These are phyloP conservation scores for Paramormyrops hopkinsi DNA, from an alignment of 2,797 vertebrate genomes.

Conservation along the genomic window DNA sequence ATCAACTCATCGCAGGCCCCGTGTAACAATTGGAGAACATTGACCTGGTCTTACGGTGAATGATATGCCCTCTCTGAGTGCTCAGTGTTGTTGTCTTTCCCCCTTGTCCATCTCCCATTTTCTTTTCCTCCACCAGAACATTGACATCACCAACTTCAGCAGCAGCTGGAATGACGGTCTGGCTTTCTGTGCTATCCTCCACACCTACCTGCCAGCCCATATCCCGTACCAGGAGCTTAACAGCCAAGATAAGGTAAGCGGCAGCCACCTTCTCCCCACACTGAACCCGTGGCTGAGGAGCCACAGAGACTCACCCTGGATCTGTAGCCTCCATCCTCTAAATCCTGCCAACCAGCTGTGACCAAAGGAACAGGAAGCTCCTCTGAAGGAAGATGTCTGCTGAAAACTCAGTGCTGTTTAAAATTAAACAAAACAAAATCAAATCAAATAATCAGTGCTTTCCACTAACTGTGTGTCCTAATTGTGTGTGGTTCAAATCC, in stretches of 20 bases:
- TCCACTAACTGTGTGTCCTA: not conserved
- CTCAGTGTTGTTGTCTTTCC: not conserved
- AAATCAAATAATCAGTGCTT: not conserved
- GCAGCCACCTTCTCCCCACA: not conserved
- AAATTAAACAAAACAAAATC: not conserved
- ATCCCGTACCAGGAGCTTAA: conserved; percentile 69
- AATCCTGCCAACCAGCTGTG: not conserved
- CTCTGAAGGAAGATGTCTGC: not conserved
- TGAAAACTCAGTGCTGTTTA: not conserved
- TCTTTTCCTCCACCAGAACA: conserved; percentile 67
- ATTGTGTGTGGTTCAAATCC: not conserved
- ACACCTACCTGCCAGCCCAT: conserved; percentile 93
- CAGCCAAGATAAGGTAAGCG: conserved; percentile 84
- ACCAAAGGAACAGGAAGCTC: not conserved
- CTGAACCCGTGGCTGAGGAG: not conserved
- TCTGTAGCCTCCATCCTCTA: not conserved
- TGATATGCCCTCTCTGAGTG: not conserved
- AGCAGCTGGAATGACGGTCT: conserved; percentile 99
- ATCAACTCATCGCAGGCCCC: not conserved
- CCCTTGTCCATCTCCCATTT: not conserved
- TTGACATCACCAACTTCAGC: conserved; percentile 98
- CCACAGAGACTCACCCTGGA: not conserved
- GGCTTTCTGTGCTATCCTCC: conserved; percentile 91
- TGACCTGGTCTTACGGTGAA: not conserved
- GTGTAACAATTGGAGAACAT: not conserved